Evolutionary conservation across 1,140 invertebrate species (phyloP).

Genomic region (Gonatopus flavifemur): DNA sequence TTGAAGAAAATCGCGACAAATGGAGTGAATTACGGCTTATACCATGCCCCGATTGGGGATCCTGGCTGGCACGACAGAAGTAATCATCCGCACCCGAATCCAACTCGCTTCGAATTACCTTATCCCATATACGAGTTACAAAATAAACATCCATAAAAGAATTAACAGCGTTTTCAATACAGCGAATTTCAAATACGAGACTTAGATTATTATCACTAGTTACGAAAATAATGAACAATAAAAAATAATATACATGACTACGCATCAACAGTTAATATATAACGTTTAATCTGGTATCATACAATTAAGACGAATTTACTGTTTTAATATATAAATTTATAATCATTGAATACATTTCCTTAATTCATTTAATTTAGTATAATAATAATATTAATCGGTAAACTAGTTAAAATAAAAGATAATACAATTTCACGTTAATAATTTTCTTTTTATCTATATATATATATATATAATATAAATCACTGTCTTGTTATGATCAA

Average conservation of each 20-base stretch:
- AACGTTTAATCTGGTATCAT: too few species aligned
- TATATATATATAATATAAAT: slow-evolving; percentile 16
- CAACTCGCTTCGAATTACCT: slow-evolving; percentile 16
- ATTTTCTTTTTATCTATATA: slow-evolving; percentile 12
- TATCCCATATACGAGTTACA: slow-evolving; percentile 24
- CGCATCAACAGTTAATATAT: too few species aligned
- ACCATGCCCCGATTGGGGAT: slow-evolving; percentile 35
- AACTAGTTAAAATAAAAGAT: slow-evolving; percentile 34
- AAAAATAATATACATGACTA: too few species aligned
- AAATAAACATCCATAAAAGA: too few species aligned
- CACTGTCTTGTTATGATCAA: neutral
- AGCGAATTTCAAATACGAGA: too few species aligned
- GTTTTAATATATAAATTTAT: slow-evolving; percentile 37
- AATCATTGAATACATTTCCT: slow-evolving; percentile 35
- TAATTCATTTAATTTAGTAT: slow-evolving; percentile 34
- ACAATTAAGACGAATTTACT: too few species aligned
- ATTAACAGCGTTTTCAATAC: too few species aligned
- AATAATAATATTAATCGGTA: slow-evolving; percentile 32
- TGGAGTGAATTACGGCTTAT: slow-evolving; percentile 55
- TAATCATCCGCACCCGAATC: slow-evolving; percentile 24
- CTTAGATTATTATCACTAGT: too few species aligned
- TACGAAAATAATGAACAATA: too few species aligned
- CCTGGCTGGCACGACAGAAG: slow-evolving; percentile 49
- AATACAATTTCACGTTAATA: slow-evolving; percentile 32
- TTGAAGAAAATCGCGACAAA: slow-evolving; percentile 64